Evolutionary conservation across 2,113 vertebrate genomes (phyloP).

Genomic region (Rhea americana): DNA sequence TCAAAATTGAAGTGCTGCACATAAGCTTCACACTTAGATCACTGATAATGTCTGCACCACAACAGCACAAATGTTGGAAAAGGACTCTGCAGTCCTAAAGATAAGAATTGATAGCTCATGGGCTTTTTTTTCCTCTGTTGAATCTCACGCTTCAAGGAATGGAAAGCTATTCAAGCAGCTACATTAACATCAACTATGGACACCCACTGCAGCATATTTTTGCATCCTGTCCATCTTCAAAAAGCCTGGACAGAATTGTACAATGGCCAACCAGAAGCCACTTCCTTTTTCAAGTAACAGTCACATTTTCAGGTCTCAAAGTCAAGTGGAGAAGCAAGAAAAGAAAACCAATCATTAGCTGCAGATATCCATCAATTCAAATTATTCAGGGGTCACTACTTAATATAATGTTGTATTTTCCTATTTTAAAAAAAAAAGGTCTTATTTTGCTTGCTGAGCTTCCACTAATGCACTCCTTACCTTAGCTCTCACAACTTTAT

Average conservation of each 20-base stretch:
- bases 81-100: background rate
- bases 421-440: background rate
- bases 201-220: accelerated
- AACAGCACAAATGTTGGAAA: background rate
- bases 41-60: accelerated
- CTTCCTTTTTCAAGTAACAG: background rate
- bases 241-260: background rate
- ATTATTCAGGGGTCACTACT: background rate
- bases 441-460: background rate
- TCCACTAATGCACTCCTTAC: background rate
- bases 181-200: background rate
- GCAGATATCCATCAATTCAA: background rate
- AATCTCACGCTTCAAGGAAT: accelerated
- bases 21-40: background rate
- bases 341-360: background rate
- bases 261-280: background rate
- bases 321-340: background rate
- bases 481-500: accelerated
- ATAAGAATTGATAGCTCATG: background rate
- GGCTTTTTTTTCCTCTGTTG: background rate
- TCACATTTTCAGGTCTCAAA: background rate
- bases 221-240: background rate
- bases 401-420: background rate
- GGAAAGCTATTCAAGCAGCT: background rate
- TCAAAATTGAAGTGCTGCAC: accelerated